Evolutionary conservation across 2,113 vertebrate genomes (phyloP), one percentile per base, ranked within the genome.

Genomic region (Nycticorax nycticorax): DNA sequence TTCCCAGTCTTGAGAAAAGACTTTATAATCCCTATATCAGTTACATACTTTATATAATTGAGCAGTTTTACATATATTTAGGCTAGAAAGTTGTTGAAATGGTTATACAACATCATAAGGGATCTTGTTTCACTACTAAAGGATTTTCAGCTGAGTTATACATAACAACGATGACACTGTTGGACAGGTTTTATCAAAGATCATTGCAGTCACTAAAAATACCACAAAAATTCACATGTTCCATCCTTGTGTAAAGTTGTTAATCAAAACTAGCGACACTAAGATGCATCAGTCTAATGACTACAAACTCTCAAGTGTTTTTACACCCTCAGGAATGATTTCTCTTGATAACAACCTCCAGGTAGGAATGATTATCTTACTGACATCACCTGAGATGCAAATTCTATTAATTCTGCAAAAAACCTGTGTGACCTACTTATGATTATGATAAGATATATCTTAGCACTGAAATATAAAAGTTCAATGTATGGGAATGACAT

Each of bases 161-260:
- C 48, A 64, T 71, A 96, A 85, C 23, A 88, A 68, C 18, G 15
- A 66, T 93, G 63, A 28, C 52, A 91, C 45, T 84, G 64, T 72
- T 78, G 84, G 57, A 84, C 53, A 95, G 35, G 62, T 91, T 97
- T 95, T 97, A 91, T 63, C 62, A 87, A 91, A 91, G 77, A 95
- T 82, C 62, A 57, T 89, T 88, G 75, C 22, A 89, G 66, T 68
- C 69, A 53, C 92, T 92, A 93, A 94, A 96, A 96, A 92, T 92
- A 89, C 7, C 28, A 89, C 48, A 53, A 73, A 93, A 91, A 89
- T 89, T 92, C 91, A 80, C 23, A 79, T 32, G n/a, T 3, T 92
- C 28, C 26, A 55, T 71, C 55, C n/a, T 66, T 66, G 18, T 88
- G n/a, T 79, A 69, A 96, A 89, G 18, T 22, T 79, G 28, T 76